phyloP scores from a whole-genome alignment of 2,888 invertebrate genomes.

The Willowsia nigromaculata region DNA sequence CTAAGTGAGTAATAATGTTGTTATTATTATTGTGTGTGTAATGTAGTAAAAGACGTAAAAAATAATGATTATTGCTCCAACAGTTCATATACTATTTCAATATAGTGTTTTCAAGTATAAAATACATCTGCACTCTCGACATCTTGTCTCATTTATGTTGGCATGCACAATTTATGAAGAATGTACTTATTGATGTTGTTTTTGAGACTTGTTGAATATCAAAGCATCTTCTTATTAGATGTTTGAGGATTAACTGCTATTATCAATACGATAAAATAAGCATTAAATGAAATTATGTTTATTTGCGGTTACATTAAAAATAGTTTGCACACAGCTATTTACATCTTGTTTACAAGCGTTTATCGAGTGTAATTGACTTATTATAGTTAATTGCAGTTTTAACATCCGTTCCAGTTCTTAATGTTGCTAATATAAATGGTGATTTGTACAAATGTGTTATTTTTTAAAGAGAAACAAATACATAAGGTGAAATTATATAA shows the following conservation, averaged over 20 bases:
- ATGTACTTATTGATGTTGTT: not conserved
- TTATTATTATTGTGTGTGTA: slow-evolving; percentile 56
- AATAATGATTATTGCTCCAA: slow-evolving; percentile 61
- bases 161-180: not conserved
- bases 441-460: too few species aligned
- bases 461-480: too few species aligned
- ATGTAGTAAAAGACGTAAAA: slow-evolving; percentile 58
- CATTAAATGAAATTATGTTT: slow-evolving; percentile 2
- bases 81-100: slow-evolving; percentile 49
- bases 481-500: too few species aligned
- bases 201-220: not conserved
- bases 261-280: not conserved
- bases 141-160: not conserved
- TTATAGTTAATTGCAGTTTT: not conserved
- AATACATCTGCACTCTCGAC: not conserved
- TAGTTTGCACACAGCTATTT: not conserved
- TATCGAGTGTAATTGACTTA: not conserved
- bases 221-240: slow-evolving; percentile 12
- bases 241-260: slow-evolving; percentile 22
- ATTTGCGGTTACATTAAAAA: not conserved
- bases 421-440: too few species aligned
- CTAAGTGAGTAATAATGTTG: slow-evolving; percentile 39
- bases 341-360: not conserved
- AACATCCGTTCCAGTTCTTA: too few species aligned
- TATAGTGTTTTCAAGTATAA: not conserved